Evolutionary conservation across 1,140 invertebrate species (phyloP).

Genomic region (Drosophila nannoptera): DNA sequence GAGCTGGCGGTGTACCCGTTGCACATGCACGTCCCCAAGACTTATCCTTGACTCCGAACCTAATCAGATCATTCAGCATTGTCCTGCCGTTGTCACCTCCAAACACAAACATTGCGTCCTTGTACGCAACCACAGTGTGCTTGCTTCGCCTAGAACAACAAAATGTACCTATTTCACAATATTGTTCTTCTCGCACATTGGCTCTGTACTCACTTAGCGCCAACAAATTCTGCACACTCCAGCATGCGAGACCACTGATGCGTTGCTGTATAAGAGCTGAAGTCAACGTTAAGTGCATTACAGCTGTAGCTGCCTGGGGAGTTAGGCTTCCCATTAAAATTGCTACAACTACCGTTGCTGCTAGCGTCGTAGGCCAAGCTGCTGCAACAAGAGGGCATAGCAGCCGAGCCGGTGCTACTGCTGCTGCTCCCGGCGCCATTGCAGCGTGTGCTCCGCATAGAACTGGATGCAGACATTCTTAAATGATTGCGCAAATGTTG

Average conservation of each 20-base stretch:
- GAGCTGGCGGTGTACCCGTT: conserved; percentile 91
- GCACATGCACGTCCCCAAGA: conserved; percentile 95
- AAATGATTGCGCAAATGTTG: conserved; percentile 69
- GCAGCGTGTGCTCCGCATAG: conserved; percentile 59
- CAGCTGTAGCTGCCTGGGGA: conserved; percentile 75
- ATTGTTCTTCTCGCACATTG: neutral
- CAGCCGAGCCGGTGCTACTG: conserved; percentile 22
- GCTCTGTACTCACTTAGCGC: conserved; percentile 86
- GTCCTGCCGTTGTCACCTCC: conserved; percentile 97
- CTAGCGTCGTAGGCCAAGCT: conserved; percentile 51
- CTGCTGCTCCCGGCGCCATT: conserved; percentile 19
- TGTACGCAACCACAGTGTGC: conserved; percentile 96
- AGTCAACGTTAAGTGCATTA: conserved; percentile 77
- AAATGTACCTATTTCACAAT: neutral
- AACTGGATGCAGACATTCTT: conserved; percentile 71
- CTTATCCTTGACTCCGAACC: conserved; percentile 97
- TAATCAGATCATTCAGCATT: conserved; percentile 96
- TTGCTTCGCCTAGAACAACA: conserved; percentile 89
- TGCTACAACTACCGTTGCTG: conserved; percentile 56
- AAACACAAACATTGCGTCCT: conserved; percentile 97
- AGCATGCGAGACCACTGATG: conserved; percentile 95
- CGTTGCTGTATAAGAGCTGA: conserved; percentile 70
- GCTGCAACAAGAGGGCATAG: conserved; percentile 20
- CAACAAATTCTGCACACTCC: conserved; percentile 97
- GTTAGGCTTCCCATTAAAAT: conserved; percentile 54